Evolutionary conservation across 2,113 vertebrate species (phyloP).

Genomic region (Mohoua ochrocephala): DNA sequence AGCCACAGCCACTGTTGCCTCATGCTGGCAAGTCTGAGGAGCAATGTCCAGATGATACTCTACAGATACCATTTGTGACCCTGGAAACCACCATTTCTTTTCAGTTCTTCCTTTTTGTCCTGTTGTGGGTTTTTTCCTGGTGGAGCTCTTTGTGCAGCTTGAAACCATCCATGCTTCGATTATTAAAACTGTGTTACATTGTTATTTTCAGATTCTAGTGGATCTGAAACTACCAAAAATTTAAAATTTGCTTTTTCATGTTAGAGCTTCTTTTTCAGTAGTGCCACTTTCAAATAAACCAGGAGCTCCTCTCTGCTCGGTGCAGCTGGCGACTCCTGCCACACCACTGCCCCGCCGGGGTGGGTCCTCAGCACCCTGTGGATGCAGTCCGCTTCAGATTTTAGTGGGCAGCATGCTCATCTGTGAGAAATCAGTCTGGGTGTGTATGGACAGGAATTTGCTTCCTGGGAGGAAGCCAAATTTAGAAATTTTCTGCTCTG

Average conservation of each 20-base stretch:
- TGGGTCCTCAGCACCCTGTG: neutral
- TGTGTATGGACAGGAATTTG: conserved; percentile 16
- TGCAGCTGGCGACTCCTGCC: neutral
- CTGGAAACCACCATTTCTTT: neutral
- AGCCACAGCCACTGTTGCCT: neutral
- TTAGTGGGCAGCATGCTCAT: neutral
- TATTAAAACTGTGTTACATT: neutral
- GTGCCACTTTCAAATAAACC: neutral
- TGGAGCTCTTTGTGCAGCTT: neutral
- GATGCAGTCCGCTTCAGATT: neutral
- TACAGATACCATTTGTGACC: neutral
- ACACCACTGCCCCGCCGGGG: neutral
- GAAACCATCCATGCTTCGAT: neutral
- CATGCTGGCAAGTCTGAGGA: neutral
- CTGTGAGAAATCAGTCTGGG: conserved; percentile 12
- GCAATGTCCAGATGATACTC: neutral
- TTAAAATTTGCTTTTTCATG: neutral
- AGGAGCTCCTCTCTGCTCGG: fast-evolving
- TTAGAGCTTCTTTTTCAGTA: neutral
- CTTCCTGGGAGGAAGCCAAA: neutral
- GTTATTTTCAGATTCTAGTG: neutral
- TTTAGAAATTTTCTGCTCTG: neutral
- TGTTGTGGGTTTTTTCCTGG: neutral
- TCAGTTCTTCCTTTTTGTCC: neutral
- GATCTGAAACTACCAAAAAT: neutral